Evolutionary conservation across 2,888 invertebrate genomes (phyloP), one percentile per base, ranked within the genome.

Genomic region (Macaria notata): DNA sequence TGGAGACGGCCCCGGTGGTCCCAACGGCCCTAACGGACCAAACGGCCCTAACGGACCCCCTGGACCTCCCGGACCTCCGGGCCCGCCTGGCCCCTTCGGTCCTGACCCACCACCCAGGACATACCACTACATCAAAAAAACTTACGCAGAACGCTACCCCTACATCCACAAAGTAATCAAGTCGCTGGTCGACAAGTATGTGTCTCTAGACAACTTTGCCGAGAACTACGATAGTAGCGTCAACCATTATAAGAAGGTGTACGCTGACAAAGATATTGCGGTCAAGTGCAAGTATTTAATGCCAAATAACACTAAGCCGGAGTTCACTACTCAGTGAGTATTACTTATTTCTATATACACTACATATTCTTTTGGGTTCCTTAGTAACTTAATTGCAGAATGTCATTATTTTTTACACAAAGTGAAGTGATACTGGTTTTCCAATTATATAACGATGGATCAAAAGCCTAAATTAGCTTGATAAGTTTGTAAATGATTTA

Each of bases 81-180:
- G 75, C 0, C 72, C 71, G 7, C 53, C 54, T 2, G 69, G 66
- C 0, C 61, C 67, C 4, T 49, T 46, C n/a, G 69, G 64, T 30
- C 54, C 56, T 4, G 31, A 6, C n/a, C 43, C 64, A 30, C 62
- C 64, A 9, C 65, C 69, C 3, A 77, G 75, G 31, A 60, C 64
- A 31, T 83, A 79, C 31, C 75, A 82, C 59, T 88, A 88, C 39
- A 83, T 82, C 4, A 72, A 71, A 19, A 78, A 70, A 64, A 85
- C 70, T 38, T 88, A 90, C 53, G 89, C 89, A 0, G 77, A 78
- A 7, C 74, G 84, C 62, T 90, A 78, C 63, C 89, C 88, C 0
- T 87, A 87, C 61, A 73, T 88, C 30, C 78, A 86, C 59, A 84
- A 79, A 57, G 75, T 84, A 5, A 87, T 90, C 46, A 80, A 79